Percentiles rank a stretch among this genome's conserved stretches.
Conservation (phyloP, 2,888 invertebrate species). For the Dasysyrphus albostriatus region DNA sequence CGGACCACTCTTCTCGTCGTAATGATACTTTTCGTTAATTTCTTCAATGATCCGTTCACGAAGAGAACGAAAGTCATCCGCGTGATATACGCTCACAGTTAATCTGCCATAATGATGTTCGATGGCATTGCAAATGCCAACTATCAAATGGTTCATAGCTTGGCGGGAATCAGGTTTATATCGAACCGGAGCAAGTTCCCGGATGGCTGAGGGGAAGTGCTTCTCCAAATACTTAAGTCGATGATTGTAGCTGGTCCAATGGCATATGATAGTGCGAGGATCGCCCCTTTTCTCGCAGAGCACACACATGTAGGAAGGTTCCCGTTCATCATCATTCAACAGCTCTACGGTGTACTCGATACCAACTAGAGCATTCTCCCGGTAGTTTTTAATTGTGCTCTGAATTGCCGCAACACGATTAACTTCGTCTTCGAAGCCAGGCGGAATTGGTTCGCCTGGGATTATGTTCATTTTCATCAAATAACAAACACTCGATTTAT, state of each 20-base stretch:
- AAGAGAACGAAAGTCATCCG: constrained; percentile 88
- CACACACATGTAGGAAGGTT: constrained; percentile 90
- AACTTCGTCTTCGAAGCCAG: constrained; percentile 88
- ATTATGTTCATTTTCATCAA: constrained; percentile 80
- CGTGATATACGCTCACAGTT: constrained; percentile 87
- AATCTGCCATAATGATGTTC: constrained; percentile 90
- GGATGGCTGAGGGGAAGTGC: constrained; percentile 85
- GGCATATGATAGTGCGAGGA: constrained; percentile 90
- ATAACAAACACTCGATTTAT: constrained; percentile 1
- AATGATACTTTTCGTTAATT: constrained; percentile 88
- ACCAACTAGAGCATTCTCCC: constrained; percentile 86
- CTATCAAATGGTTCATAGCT: constrained; percentile 84
- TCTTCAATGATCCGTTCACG: constrained; percentile 87
- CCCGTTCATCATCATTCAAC: constrained; percentile 87
- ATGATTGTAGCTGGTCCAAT: constrained; percentile 91
- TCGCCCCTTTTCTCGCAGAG: constrained; percentile 92
- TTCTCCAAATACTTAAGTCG: constrained; percentile 87
- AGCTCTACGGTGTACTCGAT: constrained; percentile 92
- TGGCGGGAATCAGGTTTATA: constrained; percentile 86
- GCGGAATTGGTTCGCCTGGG: constrained; percentile 89
- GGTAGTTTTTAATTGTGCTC: constrained; percentile 84
- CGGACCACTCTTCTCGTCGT: constrained; percentile 86
- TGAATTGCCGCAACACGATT: constrained; percentile 84
- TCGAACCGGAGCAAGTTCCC: constrained; percentile 86
- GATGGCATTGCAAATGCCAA: constrained; percentile 87